phyloP scores from a whole-genome alignment of 2,888 invertebrate species.

The Hirtodrosophila alboralis region DNA sequence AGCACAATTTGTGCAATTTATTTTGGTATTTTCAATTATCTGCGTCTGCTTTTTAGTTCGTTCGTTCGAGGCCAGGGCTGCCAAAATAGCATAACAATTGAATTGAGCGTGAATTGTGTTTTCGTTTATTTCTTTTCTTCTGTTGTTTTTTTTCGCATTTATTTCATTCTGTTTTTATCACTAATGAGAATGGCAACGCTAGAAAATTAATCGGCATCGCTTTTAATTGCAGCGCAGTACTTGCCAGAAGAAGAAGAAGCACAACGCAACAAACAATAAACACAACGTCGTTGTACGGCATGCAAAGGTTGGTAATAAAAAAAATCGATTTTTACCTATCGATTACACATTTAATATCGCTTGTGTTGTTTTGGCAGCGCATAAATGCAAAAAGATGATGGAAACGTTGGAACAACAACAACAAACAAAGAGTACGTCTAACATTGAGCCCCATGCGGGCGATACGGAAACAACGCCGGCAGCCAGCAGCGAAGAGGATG shows the following conservation, averaged over 20 bases:
- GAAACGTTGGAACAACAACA: slow-evolving; percentile 64
- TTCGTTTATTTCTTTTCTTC: slow-evolving; percentile 5
- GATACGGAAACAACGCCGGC: slow-evolving; percentile 34
- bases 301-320: slow-evolving; percentile 69
- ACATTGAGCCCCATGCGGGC: slow-evolving; percentile 47
- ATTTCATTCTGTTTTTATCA: slow-evolving; percentile 32
- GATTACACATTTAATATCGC: slow-evolving; percentile 26
- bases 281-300: slow-evolving; percentile 63
- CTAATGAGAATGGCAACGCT: slow-evolving; percentile 9
- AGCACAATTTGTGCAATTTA: slow-evolving; percentile 58
- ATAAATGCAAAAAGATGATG: slow-evolving; percentile 79
- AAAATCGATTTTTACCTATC: slow-evolving; percentile 30
- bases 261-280: slow-evolving; percentile 32
- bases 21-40: slow-evolving; percentile 73
- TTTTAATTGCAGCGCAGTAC: slow-evolving; percentile 20
- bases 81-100: slow-evolving; percentile 9
- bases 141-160: slow-evolving; percentile 14
- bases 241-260: slow-evolving; percentile 7
- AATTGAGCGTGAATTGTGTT: slow-evolving; percentile 15
- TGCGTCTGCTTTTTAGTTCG: slow-evolving; percentile 29
- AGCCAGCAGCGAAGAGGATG: slow-evolving; percentile 51
- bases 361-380: slow-evolving; percentile 50
- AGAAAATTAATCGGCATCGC: slow-evolving; percentile 19
- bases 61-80: slow-evolving; percentile 55
- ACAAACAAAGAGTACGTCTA: slow-evolving; percentile 61